Evolutionary conservation across 2,888 invertebrate species (phyloP).

Genomic region (Abrostola triplasia): DNA sequence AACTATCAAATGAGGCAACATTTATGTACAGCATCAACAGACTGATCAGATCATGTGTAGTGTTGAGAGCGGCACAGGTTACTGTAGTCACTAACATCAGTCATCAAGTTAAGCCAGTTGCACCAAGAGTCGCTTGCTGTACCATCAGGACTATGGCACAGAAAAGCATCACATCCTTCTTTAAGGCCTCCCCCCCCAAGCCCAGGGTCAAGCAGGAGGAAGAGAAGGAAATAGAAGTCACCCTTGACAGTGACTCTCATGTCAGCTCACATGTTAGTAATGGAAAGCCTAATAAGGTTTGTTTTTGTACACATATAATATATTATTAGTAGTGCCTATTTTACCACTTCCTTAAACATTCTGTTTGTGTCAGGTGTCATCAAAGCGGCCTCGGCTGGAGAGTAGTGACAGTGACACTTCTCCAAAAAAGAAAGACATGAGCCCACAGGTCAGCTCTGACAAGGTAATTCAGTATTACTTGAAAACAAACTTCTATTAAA

Average conservation of each 20-base stretch:
- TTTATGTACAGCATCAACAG: constrained; percentile 53
- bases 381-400: constrained; percentile 73
- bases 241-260: constrained; percentile 40
- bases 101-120: neutral
- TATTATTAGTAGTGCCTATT: too few relatives aligned
- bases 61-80: constrained; percentile 32
- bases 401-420: constrained; percentile 74
- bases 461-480: constrained; percentile 61
- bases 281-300: constrained; percentile 47
- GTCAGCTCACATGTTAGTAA: constrained; percentile 34
- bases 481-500: too few relatives aligned
- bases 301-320: too few relatives aligned
- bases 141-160: constrained; percentile 75
- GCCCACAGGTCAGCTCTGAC: constrained; percentile 48
- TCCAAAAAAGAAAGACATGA: constrained; percentile 48
- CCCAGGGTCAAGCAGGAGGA: constrained; percentile 29
- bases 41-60: constrained; percentile 44
- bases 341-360: too few relatives aligned
- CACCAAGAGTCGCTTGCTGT: constrained; percentile 11
- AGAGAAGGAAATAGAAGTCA: constrained; percentile 24
- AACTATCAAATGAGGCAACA: too few relatives aligned
- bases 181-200: constrained; percentile 77
- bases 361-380: constrained; percentile 60
- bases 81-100: neutral
- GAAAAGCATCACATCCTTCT: constrained; percentile 83